These are phyloP conservation scores for Notospermus geniculatus DNA, from an alignment of 1,140 invertebrate species.

Conservation along the genomic window DNA sequence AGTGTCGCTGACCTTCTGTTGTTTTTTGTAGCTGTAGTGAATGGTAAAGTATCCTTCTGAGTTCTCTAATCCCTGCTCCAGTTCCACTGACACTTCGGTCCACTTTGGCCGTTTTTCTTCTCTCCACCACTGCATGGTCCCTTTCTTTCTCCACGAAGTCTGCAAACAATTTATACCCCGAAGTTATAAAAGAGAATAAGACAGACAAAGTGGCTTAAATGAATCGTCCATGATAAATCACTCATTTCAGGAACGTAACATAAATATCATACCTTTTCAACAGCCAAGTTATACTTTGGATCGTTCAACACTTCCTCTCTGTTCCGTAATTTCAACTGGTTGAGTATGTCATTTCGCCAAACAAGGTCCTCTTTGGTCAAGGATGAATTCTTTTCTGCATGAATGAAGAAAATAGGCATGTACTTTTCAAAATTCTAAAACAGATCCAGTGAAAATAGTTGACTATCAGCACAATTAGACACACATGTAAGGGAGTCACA, in stretches of 20 bases:
- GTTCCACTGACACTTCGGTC: constrained; percentile 74
- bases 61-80: constrained; percentile 66
- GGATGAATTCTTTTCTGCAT: too few relatives aligned
- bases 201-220: too few relatives aligned
- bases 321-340: constrained; percentile 65
- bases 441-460: too few relatives aligned
- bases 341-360: constrained; percentile 73
- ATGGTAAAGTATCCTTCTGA: constrained; percentile 26
- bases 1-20: constrained; percentile 23
- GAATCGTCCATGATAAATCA: too few relatives aligned
- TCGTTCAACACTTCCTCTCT: constrained; percentile 59
- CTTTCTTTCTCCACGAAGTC: constrained; percentile 79
- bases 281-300: constrained; percentile 67
- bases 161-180: constrained; percentile 26
- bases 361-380: constrained; percentile 25
- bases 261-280: constrained; percentile 73
- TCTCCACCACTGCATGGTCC: constrained; percentile 66
- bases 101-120: constrained; percentile 46
- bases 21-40: constrained; percentile 25
- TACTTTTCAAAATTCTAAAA: too few relatives aligned
- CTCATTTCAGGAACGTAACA: too few relatives aligned
- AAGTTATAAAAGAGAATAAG: background rate
- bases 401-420: too few relatives aligned
- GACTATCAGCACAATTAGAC: too few relatives aligned
- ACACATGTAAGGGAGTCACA: too few relatives aligned